Conservation (phyloP, 1,140 invertebrate species). For the Drosophila biarmipes region DNA sequence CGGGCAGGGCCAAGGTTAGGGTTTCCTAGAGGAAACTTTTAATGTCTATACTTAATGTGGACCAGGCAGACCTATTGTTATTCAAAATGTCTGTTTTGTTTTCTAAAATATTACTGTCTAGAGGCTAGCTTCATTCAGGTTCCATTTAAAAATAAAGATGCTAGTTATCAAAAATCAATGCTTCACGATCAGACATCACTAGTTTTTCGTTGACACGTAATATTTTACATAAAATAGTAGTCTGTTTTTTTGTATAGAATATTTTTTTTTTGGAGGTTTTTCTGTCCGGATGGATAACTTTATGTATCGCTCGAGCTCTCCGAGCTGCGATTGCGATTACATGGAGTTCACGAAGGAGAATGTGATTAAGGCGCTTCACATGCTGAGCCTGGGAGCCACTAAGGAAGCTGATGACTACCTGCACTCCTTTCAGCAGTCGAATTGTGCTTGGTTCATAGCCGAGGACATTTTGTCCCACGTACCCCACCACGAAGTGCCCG, state of each 20-base stretch:
- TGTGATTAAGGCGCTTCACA: not conserved
- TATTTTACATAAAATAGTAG: too few relatives aligned
- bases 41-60: constrained; percentile 2
- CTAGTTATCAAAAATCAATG: too few relatives aligned
- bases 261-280: too few relatives aligned
- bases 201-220: too few relatives aligned
- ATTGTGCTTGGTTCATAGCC: not conserved
- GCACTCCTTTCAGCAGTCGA: constrained; percentile 1
- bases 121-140: too few relatives aligned
- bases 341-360: not conserved
- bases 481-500: not conserved
- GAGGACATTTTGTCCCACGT: not conserved
- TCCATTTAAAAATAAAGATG: too few relatives aligned
- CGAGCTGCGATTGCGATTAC: not conserved
- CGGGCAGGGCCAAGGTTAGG: constrained; percentile 10
- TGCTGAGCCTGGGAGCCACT: not conserved
- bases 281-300: not conserved
- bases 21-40: not conserved
- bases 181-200: too few relatives aligned
- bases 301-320: not conserved
- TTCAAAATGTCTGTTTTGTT: not conserved
- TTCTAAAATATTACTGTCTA: too few relatives aligned
- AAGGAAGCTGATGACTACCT: not conserved
- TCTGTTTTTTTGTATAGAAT: too few relatives aligned
- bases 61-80: not conserved